Evolutionary conservation across 1,140 invertebrate species (phyloP).

Genomic region (Panagrolaimus sp.): DNA sequence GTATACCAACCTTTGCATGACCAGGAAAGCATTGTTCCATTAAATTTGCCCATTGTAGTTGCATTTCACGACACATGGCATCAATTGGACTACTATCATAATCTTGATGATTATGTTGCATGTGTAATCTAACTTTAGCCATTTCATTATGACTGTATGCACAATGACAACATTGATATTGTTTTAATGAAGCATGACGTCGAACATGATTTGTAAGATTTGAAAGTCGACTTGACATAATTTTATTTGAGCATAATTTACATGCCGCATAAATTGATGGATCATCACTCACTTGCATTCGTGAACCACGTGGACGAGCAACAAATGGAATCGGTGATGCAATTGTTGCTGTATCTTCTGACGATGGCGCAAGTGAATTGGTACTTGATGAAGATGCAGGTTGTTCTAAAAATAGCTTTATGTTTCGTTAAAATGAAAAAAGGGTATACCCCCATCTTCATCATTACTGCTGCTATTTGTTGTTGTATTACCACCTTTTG

Average conservation of each 20-base stretch:
- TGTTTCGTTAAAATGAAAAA: not conserved
- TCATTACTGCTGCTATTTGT: not conserved
- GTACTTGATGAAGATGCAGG: not conserved
- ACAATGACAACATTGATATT: slow-evolving; percentile 15
- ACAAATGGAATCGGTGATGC: slow-evolving; percentile 1
- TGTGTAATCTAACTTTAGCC: slow-evolving; percentile 18
- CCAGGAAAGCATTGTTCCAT: slow-evolving; percentile 19
- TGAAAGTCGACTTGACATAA: slow-evolving; percentile 10
- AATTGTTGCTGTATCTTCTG: not conserved
- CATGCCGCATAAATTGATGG: slow-evolving; percentile 12
- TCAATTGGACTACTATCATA: slow-evolving; percentile 3
- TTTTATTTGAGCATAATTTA: slow-evolving; percentile 13
- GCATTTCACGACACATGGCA: slow-evolving; percentile 10
- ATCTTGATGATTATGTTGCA: slow-evolving; percentile 17
- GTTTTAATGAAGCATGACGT: slow-evolving; percentile 11
- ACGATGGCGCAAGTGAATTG: not conserved
- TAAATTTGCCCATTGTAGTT: slow-evolving; percentile 11
- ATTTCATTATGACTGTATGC: slow-evolving; percentile 17
- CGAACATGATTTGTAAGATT: slow-evolving; percentile 17
- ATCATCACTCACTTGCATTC: slow-evolving; percentile 2
- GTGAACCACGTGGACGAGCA: slow-evolving; percentile 9
- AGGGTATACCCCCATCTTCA: not conserved
- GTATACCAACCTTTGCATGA: slow-evolving; percentile 2
- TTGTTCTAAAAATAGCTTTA: not conserved
- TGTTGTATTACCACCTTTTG: not conserved